Evolutionary conservation across 2,888 invertebrate genomes (phyloP), one percentile per base, ranked within the genome.

Genomic region (Orthosia gothica): DNA sequence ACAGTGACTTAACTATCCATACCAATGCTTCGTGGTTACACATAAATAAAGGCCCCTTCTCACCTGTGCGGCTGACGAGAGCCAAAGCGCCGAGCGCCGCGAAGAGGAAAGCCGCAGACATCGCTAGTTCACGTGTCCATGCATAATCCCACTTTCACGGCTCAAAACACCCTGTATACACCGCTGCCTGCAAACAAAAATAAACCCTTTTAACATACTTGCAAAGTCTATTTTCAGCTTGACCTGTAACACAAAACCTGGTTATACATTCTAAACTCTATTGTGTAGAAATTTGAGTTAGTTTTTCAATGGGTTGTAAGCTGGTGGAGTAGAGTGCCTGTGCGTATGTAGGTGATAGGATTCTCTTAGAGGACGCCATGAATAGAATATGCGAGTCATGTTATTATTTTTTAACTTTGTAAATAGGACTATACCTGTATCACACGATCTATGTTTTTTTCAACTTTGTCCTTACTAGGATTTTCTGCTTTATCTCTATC

Each of bases 51-150:
- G 67, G 12, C 63, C 75, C 58, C 74, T 40, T 76, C 93, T 91
- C 87, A 96, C 96, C 96, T 90, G 96, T 96, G 62, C 92, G 90
- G 68, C 92, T 93, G 87, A 95, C 92, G 80, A 96, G 91, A 83
- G 94, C 93, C 74, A 96, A 90, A 76, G 93, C 93, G 87, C 95
- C 94, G 59, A 95, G 89, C 85, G 94, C 94, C 71, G 92, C 92
- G 82, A 95, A 92, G 79, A 95, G 92, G 70, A 94, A 91, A 81
- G 91, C 92, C 90, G 92, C 92, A 89, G 93, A 90, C 94, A 94
- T 94, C 87, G 88, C 93, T 95, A 94, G 91, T 89, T 93, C 90
- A 90, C 91, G 92, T 92, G 92, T 76, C 92, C 90, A 83, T 89
- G 91, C 94, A 95, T 95, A 94, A 93, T 93, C 86, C 88, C 84